A percentile compares a stretch with the other conserved stretches of the same genome.
These are phyloP conservation scores for Deroptyus accipitrinus DNA, from an alignment of 2,113 vertebrate genomes.

Conservation along the genomic window DNA sequence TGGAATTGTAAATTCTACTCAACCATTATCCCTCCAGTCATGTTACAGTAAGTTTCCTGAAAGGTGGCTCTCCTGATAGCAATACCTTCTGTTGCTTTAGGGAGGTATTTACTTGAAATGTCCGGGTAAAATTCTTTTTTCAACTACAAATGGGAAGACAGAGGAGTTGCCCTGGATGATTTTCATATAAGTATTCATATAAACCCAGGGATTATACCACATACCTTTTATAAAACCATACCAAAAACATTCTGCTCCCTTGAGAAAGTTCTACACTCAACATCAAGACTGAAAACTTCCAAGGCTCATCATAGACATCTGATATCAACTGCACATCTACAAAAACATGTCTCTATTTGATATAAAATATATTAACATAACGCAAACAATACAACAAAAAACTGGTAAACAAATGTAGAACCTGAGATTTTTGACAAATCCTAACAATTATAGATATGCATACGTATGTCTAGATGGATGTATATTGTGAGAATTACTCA, in stretches of 20 bases:
- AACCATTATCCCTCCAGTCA: not conserved
- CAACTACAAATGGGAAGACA: not conserved
- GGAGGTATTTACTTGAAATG: not conserved
- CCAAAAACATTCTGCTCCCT: not conserved
- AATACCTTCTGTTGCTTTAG: not conserved
- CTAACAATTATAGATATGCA: not conserved
- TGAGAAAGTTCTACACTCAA: not conserved
- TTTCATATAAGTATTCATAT: not conserved
- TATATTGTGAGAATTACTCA: not conserved
- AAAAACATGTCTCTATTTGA: not conserved
- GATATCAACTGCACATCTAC: not conserved
- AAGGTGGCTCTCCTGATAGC: not conserved
- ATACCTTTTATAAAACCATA: not conserved
- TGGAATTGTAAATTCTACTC: not conserved
- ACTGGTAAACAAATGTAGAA: not conserved
- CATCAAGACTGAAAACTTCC: not conserved
- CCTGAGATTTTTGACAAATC: not conserved
- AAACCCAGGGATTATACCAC: not conserved
- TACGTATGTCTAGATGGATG: fast-evolving
- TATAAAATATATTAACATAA: not conserved
- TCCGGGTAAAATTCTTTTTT: not conserved
- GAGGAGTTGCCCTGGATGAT: not conserved
- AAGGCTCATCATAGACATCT: not conserved
- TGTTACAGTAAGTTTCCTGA: not conserved
- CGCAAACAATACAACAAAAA: not conserved